These are phyloP conservation scores for Lamprologus callipterus DNA, from an alignment of 2,113 vertebrate species.

Conservation along the genomic window DNA sequence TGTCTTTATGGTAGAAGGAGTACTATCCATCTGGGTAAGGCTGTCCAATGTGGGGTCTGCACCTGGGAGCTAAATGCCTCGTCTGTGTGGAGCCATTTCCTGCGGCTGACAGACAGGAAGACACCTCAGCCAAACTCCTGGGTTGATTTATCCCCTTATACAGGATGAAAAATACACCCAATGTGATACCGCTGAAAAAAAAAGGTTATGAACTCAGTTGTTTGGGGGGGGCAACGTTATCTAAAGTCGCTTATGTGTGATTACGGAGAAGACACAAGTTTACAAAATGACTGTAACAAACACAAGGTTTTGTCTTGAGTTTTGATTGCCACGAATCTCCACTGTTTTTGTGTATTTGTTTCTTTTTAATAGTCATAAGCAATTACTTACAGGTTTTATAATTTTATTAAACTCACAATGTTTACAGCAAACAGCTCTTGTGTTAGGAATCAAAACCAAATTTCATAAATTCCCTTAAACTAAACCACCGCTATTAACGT, in stretches of 20 bases:
- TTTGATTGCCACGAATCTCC: neutral
- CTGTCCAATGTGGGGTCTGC: slow-evolving; percentile 60
- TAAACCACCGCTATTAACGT: neutral
- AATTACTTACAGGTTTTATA: neutral
- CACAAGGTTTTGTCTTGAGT: neutral
- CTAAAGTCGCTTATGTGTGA: neutral
- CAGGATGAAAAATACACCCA: slow-evolving; percentile 22
- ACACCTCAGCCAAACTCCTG: slow-evolving; percentile 60
- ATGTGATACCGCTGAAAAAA: neutral
- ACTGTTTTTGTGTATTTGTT: neutral
- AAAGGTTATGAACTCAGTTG: neutral
- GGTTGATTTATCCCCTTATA: slow-evolving; percentile 16
- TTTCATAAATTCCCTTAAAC: neutral
- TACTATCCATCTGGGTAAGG: slow-evolving; percentile 69
- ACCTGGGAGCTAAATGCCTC: slow-evolving; percentile 72
- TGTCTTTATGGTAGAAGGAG: slow-evolving; percentile 69
- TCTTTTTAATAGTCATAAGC: neutral
- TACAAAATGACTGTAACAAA: neutral
- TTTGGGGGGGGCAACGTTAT: neutral
- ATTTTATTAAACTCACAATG: neutral
- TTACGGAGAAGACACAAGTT: neutral
- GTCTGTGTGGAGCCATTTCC: slow-evolving; percentile 67
- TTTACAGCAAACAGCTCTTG: neutral
- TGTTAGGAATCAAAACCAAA: neutral
- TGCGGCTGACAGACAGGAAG: slow-evolving; percentile 62